A percentile compares a stretch with the other conserved stretches of the same genome.
Evolutionary conservation across 1,140 invertebrate species (phyloP).

Genomic region (Caenorhabditis elegans): DNA sequence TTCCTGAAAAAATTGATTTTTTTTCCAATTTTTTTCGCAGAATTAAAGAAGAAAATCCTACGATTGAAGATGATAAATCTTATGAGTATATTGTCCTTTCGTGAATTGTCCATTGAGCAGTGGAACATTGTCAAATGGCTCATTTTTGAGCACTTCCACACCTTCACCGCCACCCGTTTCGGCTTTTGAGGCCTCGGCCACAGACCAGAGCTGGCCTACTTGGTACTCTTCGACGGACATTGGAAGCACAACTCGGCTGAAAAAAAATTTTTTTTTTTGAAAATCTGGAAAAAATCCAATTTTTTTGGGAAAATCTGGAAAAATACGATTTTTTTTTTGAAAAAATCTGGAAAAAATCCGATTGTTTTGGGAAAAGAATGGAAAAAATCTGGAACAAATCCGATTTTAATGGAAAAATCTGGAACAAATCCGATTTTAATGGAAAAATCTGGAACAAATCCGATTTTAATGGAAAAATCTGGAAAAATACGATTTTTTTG

Average conservation of each 20-base stretch:
- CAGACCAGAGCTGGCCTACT: slow-evolving; percentile 88
- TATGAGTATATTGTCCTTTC: slow-evolving; percentile 97
- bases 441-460: too few relatives aligned
- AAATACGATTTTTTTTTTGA: too few relatives aligned
- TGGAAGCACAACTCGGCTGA: slow-evolving; percentile 64
- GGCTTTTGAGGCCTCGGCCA: slow-evolving; percentile 97
- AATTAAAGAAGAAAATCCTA: slow-evolving; percentile 56
- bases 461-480: too few relatives aligned
- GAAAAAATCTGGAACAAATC: too few relatives aligned
- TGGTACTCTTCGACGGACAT: slow-evolving; percentile 65
- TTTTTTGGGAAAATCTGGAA: too few relatives aligned
- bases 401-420: too few relatives aligned
- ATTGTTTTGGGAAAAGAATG: too few relatives aligned
- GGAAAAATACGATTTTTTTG: too few relatives aligned
- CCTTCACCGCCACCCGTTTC: slow-evolving; percentile 99
- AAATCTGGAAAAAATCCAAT: background rate
- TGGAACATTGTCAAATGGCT: slow-evolving; percentile 85
- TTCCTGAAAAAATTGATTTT: slow-evolving; percentile 62
- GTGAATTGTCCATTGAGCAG: slow-evolving; percentile 85
- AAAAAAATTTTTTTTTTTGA: slow-evolving; percentile 21
- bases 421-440: too few relatives aligned
- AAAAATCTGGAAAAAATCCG: too few relatives aligned
- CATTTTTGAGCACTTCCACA: slow-evolving; percentile 94
- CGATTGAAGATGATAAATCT: slow-evolving; percentile 96
- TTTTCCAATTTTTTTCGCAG: background rate